Percentiles rank a stretch among this genome's conserved stretches.
These are phyloP conservation scores for Chironomus tentans DNA, from an alignment of 2,888 invertebrate species.

Conservation along the genomic window DNA sequence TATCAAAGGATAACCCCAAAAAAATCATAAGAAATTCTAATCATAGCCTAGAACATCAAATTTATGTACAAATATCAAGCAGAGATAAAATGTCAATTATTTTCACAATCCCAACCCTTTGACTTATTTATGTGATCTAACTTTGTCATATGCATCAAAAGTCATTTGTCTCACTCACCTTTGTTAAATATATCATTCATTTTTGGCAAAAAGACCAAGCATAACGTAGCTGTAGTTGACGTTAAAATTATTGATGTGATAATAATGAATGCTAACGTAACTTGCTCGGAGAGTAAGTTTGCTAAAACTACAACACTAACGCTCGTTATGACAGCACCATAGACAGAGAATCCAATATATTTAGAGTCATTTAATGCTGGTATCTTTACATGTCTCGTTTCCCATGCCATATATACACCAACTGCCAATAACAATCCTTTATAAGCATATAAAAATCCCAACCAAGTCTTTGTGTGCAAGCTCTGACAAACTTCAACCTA, in stretches of 20 bases:
- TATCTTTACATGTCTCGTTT: constrained; percentile 84
- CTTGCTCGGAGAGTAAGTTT: constrained; percentile 75
- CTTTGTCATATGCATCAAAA: background rate
- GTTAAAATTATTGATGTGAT: constrained; percentile 74
- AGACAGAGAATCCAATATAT: constrained; percentile 87
- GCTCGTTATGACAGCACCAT: constrained; percentile 82
- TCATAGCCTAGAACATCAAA: too few species aligned
- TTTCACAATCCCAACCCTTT: too few species aligned
- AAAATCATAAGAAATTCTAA: too few species aligned
- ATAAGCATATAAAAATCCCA: constrained; percentile 82
- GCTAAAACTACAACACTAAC: constrained; percentile 79
- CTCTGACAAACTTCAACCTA: constrained; percentile 84
- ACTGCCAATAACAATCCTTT: constrained; percentile 80
- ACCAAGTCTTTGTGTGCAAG: constrained; percentile 79
- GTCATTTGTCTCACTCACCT: constrained; percentile 41
- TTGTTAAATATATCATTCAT: constrained; percentile 60
- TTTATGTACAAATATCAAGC: too few species aligned
- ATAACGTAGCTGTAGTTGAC: constrained; percentile 78
- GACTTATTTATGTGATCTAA: too few species aligned
- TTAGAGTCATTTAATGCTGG: constrained; percentile 87
- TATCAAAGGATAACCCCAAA: too few species aligned
- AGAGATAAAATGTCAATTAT: too few species aligned
- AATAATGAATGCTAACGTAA: constrained; percentile 70
- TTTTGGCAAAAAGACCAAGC: constrained; percentile 80
- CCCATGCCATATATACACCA: constrained; percentile 94